Conservation (phyloP, 2,113 vertebrate species). For the Gallinago media region DNA sequence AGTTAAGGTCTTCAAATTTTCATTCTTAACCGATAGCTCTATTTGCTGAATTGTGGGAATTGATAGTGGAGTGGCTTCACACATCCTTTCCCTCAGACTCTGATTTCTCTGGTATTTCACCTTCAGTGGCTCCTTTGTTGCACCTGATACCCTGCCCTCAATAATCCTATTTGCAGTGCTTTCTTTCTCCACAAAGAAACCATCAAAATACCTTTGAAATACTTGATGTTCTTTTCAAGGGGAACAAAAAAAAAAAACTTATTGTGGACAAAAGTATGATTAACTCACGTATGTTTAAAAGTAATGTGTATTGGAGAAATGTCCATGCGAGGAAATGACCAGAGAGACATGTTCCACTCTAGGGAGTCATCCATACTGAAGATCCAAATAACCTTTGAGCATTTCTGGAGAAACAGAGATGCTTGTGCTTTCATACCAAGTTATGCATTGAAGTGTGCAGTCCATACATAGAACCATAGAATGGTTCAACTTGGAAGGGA, state of each 20-base stretch:
- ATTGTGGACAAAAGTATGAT: neutral
- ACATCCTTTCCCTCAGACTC: neutral
- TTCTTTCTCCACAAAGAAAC: neutral
- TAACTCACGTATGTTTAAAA: neutral
- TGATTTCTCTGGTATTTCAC: neutral
- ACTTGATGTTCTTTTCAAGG: neutral
- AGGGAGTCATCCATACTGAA: neutral
- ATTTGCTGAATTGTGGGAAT: neutral
- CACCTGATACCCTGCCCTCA: neutral
- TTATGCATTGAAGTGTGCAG: neutral
- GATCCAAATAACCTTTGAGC: neutral
- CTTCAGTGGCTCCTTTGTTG: neutral
- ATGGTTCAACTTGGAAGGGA: too few species aligned
- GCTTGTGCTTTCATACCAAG: neutral
- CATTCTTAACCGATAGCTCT: neutral
- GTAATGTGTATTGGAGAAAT: neutral
- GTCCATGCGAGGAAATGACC: neutral
- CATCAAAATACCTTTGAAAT: neutral
- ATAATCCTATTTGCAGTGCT: neutral
- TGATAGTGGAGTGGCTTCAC: neutral
- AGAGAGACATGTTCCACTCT: neutral
- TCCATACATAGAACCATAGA: neutral
- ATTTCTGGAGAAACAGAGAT: neutral
- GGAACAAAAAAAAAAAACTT: neutral
- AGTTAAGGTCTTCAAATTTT: slow-evolving; percentile 8